phyloP scores from a whole-genome alignment of 2,797 vertebrate species.

The Lepilemur septentrionalis region DNA sequence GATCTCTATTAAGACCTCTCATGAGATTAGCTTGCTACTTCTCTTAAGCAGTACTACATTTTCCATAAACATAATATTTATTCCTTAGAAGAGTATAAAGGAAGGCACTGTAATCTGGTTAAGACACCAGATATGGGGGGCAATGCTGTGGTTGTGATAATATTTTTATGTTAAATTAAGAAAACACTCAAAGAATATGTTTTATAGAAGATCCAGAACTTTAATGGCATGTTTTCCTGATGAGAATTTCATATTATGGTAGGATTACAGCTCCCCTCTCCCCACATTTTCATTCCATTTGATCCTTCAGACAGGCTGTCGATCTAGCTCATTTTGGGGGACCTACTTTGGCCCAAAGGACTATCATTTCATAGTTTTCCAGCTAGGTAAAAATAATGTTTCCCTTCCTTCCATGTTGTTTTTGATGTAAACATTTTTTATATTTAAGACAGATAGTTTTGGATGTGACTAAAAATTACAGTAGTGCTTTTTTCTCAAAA shows the following conservation, averaged over 20 bases:
- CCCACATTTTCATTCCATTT: not conserved
- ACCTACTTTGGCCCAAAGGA: not conserved
- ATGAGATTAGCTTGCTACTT: not conserved
- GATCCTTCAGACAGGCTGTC: not conserved
- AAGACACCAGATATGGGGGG: not conserved
- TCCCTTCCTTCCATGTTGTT: not conserved
- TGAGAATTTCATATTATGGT: not conserved
- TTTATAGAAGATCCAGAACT: not conserved
- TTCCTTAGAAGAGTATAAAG: not conserved
- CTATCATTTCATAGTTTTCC: not conserved
- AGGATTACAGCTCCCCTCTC: not conserved
- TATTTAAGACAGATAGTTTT: not conserved
- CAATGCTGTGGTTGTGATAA: not conserved
- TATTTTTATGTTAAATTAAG: not conserved
- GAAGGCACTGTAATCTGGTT: not conserved
- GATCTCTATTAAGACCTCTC: not conserved
- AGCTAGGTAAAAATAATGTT: not conserved
- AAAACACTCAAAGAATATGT: not conserved
- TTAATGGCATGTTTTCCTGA: not conserved
- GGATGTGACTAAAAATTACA: conserved; percentile 43
- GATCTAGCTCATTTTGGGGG: not conserved
- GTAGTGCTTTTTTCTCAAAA: not conserved
- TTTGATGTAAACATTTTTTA: conserved; percentile 41
- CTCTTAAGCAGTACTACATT: not conserved
- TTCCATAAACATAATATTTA: not conserved